Conservation (phyloP, 2,113 vertebrate species). For the Coregonus clupeaformis region DNA sequence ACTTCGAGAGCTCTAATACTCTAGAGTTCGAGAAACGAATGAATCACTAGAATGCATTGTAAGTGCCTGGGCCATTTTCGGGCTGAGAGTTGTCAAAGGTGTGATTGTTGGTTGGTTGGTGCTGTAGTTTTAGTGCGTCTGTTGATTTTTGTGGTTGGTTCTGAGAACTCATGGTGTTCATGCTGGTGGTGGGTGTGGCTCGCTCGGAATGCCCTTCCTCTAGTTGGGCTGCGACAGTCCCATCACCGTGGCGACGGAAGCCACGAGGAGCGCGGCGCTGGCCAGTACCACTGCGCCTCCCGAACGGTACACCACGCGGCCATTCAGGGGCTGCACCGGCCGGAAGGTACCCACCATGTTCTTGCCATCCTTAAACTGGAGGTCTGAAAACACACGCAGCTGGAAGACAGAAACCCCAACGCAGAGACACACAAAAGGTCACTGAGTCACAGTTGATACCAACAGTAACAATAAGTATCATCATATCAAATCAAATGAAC, state of each 20-base stretch:
- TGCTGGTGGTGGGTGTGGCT: slow-evolving; percentile 43
- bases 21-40: slow-evolving; percentile 13
- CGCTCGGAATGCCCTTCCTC: slow-evolving; percentile 10
- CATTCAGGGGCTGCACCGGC: slow-evolving; percentile 70
- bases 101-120: slow-evolving; percentile 12
- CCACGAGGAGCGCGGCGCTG: slow-evolving; percentile 53
- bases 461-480: too few relatives aligned
- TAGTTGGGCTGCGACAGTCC: slow-evolving; percentile 60
- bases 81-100: background rate
- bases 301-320: slow-evolving; percentile 64
- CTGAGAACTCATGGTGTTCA: slow-evolving; percentile 44
- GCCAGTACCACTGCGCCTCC: slow-evolving; percentile 34
- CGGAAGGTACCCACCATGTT: slow-evolving; percentile 68
- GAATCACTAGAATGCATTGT: background rate
- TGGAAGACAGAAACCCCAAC: slow-evolving; percentile 37
- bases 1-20: too few relatives aligned
- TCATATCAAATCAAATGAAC: too few relatives aligned
- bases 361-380: slow-evolving; percentile 58
- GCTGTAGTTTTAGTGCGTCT: slow-evolving; percentile 11
- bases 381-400: slow-evolving; percentile 64
- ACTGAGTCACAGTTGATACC: background rate
- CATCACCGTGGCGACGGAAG: slow-evolving; percentile 41
- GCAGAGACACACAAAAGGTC: background rate
- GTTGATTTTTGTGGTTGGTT: slow-evolving; percentile 14
- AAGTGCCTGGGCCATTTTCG: background rate